A percentile compares a stretch with the other conserved stretches of the same genome.
These are phyloP conservation scores for Apis laboriosa DNA, from an alignment of 1,140 invertebrate genomes.

Conservation along the genomic window DNA sequence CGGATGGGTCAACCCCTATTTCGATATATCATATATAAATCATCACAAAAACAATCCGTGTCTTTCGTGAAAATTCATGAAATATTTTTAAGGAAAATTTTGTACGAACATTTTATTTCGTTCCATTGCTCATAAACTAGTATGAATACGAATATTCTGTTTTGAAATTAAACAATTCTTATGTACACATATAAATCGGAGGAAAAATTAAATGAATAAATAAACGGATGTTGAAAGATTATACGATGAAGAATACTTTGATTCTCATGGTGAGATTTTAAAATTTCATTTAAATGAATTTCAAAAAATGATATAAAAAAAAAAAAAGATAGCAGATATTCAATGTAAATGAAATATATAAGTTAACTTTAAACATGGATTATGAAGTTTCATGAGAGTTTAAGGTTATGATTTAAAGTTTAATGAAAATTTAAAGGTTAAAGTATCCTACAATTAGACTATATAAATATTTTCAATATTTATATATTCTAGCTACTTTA, in stretches of 20 bases:
- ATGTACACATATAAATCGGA: background rate
- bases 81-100: background rate
- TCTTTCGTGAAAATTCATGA: conserved; percentile 1
- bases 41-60: background rate
- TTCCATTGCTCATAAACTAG: conserved; percentile 1
- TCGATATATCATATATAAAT: conserved; percentile 12
- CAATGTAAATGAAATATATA: background rate
- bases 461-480: background rate
- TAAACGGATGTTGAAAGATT: background rate
- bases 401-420: background rate
- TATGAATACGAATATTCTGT: background rate
- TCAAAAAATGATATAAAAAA: background rate
- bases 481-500: background rate
- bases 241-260: too few species aligned
- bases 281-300: background rate
- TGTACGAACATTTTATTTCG: background rate
- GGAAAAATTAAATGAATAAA: background rate
- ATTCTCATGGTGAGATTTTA: background rate
- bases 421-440: background rate
- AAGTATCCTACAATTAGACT: background rate
- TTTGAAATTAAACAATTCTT: background rate
- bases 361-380: background rate
- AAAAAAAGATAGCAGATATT: background rate
- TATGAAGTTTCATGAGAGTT: background rate
- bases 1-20: background rate